Base-by-base conservation (phyloP, 2,113 vertebrate genomes). In the Oostethus manadensis region DNA sequence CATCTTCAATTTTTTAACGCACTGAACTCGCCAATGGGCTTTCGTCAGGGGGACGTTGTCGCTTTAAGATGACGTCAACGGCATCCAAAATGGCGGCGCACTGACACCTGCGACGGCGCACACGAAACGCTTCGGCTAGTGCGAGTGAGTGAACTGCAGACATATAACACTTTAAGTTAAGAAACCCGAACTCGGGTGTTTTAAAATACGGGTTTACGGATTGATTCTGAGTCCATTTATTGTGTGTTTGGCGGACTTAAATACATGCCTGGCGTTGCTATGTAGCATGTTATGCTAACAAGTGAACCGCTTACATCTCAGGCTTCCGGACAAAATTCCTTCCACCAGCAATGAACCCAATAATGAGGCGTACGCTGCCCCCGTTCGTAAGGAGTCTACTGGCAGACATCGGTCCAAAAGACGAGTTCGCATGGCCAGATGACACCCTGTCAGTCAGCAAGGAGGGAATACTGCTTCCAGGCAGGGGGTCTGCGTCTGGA, bases 401-500 rank as follows among this genome's bases (percentile, higher is more conserved):
- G 51, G 88, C 87, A 0, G 86, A 90, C 54, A 84, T 89, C 17
- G 46, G 71, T 55, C 83, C 87, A 4, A 85, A 72, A 65, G 74
- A 85, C 22, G 69, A 87, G 16, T 10, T 2, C 3, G 10, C 14
- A 42, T 87, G 75, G 87, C 69, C 17, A 0, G 83, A 88, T 6
- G 4, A 65, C 0, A 83, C 83, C 0, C 14, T 13, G n/a, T 6
- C 53, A 10, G 57, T 66, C 8, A 73, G 40, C 63, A 81, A 57
- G 64, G 88, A 86, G n/a, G 87, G 83, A 3, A 75, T 90, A 38
- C 35, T 77, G 23, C 75, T 90, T 10, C 90, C 89, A 13, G 55
- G 70, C 21, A 82, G 77, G 78, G 78, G 62, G 42, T 15, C 51
- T 44, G 73, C 38, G 6, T 50, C 47, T 17, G 70, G 47, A 47